Conservation (phyloP, 2,888 invertebrate genomes). For the Melanotus villosus region DNA sequence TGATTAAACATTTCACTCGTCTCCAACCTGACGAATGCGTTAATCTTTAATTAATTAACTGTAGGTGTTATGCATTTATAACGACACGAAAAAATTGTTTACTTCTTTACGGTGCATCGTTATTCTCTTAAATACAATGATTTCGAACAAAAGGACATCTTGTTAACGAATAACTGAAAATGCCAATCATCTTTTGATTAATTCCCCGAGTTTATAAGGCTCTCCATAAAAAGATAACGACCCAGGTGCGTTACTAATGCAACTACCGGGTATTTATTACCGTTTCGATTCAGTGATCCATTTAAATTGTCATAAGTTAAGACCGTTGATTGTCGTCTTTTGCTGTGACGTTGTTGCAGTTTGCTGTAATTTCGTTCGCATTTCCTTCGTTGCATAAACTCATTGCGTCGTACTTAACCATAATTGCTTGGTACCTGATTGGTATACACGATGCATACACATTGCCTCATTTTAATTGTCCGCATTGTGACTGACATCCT, state of each 20-base stretch:
- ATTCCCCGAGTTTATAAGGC: too few species aligned
- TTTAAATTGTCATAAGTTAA: background rate
- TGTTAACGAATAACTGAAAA: too few species aligned
- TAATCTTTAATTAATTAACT: background rate
- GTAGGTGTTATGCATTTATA: too few species aligned
- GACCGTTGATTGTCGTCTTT: background rate
- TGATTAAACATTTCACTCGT: too few species aligned
- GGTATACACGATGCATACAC: background rate
- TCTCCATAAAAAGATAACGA: background rate
- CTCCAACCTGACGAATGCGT: too few species aligned
- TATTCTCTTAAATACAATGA: too few species aligned
- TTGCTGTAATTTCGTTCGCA: background rate
- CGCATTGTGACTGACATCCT: constrained; percentile 2
- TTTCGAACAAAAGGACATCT: too few species aligned
- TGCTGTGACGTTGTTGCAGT: background rate
- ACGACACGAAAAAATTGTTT: too few species aligned
- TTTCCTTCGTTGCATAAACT: background rate
- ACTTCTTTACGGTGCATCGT: too few species aligned
- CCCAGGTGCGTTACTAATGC: background rate
- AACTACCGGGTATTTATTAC: constrained; percentile 9
- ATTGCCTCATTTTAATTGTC: constrained; percentile 3
- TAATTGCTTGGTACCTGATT: background rate
- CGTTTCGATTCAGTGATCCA: background rate
- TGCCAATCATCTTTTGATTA: too few species aligned
- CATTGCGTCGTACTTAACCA: too few species aligned